A percentile compares a stretch with the other conserved stretches of the same genome.
Conservation (phyloP, 2,888 invertebrate species). For the Drosophila maculinotata region DNA sequence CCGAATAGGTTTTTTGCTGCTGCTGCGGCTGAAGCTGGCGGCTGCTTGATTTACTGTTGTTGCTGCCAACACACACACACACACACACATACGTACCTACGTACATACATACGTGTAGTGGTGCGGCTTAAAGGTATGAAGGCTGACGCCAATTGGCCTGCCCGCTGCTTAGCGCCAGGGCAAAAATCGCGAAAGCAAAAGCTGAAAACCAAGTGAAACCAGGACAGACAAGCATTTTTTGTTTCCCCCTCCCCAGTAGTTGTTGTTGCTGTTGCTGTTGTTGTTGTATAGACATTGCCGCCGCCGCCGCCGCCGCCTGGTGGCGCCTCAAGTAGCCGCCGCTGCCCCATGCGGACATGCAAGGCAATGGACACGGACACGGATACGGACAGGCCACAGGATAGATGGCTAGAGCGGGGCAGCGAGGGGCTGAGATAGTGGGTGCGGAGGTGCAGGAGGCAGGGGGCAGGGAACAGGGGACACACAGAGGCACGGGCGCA, state of each 20-base stretch:
- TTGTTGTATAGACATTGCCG: constrained; percentile 54
- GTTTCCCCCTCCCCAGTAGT: background rate
- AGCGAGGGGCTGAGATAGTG: background rate
- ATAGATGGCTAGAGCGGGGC: background rate
- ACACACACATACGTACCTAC: constrained; percentile 13
- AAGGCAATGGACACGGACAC: constrained; percentile 46
- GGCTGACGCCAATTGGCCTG: constrained; percentile 77
- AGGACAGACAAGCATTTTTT: constrained; percentile 50
- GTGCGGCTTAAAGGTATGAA: constrained; percentile 64
- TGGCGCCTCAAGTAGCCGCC: constrained; percentile 75
- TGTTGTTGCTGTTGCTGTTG: constrained; percentile 28
- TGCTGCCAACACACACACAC: constrained; percentile 55
- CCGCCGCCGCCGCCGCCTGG: constrained; percentile 57
- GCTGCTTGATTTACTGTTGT: constrained; percentile 70
- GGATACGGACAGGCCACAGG: constrained; percentile 4
- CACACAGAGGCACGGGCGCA: constrained; percentile 49
- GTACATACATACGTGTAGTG: constrained; percentile 13
- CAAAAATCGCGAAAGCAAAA: constrained; percentile 58
- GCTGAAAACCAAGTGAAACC: constrained; percentile 31
- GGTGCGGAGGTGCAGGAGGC: no score
- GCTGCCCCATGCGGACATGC: constrained; percentile 57
- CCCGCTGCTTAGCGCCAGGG: constrained; percentile 62
- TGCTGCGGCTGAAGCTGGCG: constrained; percentile 47
- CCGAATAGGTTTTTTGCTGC: constrained; percentile 63
- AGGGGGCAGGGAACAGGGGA: background rate